These are phyloP conservation scores for Benthosema pterotum DNA, from an alignment of 2,797 vertebrate genomes.

Conservation along the genomic window DNA sequence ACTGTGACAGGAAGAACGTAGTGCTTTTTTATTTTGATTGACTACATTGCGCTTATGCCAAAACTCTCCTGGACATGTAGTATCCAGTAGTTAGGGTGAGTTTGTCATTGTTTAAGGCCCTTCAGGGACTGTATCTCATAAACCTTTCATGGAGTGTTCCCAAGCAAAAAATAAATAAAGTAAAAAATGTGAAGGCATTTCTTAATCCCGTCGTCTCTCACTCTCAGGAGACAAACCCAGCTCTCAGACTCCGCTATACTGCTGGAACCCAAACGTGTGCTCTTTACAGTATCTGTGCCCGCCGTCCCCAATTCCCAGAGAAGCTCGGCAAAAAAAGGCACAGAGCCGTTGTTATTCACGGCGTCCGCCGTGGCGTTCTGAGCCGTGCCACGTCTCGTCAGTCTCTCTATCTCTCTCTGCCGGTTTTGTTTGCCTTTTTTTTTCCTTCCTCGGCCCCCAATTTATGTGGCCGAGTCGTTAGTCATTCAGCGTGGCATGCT, in stretches of 20 bases:
- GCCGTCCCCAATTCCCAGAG: conserved; percentile 50
- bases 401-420: too few species aligned
- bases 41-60: conserved; percentile 22
- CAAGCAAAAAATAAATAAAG: too few species aligned
- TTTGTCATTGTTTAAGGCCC: conserved; percentile 58
- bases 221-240: conserved; percentile 45
- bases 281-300: conserved; percentile 31
- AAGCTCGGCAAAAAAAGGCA: conserved; percentile 37
- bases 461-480: conserved; percentile 53
- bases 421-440: conserved; percentile 31
- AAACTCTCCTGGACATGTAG: conserved; percentile 16
- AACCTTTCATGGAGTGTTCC: conserved; percentile 59
- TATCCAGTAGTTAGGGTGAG: conserved; percentile 39
- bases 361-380: conserved; percentile 19
- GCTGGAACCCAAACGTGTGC: conserved; percentile 31
- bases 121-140: conserved; percentile 53
- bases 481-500: conserved; percentile 51
- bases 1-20: not conserved
- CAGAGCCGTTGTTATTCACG: conserved; percentile 53
- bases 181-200: conserved; percentile 42
- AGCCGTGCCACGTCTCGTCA: conserved; percentile 8
- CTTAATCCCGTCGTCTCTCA: conserved; percentile 50
- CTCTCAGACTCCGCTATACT: conserved; percentile 25
- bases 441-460: conserved; percentile 47
- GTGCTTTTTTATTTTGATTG: conserved; percentile 1